phyloP scores from a whole-genome alignment of 2,113 vertebrate species.

The Drymodes brunneopygia region DNA sequence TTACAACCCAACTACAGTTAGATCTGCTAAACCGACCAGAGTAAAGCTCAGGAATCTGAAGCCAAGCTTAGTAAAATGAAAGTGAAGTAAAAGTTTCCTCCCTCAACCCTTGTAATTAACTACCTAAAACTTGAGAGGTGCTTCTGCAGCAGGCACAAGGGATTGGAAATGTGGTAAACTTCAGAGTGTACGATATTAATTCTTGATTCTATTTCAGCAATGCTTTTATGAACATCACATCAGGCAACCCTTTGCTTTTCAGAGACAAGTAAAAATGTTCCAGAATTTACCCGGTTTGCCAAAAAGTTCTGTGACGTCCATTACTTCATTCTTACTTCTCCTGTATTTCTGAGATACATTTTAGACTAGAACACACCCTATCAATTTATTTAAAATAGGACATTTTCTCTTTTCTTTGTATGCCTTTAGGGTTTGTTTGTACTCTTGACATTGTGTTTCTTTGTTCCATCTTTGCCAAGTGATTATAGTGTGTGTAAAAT shows the following conservation, averaged over 20 bases:
- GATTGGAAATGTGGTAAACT: not conserved
- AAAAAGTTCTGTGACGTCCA: not conserved
- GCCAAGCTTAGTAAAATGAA: not conserved
- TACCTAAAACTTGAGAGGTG: not conserved
- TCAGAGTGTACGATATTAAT: not conserved
- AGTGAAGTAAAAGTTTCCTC: not conserved
- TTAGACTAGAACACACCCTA: not conserved
- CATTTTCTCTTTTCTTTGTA: not conserved
- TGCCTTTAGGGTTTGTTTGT: not conserved
- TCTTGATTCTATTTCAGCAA: not conserved
- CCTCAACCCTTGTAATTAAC: not conserved
- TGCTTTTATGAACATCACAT: not conserved
- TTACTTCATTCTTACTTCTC: not conserved
- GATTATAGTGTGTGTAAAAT: not conserved
- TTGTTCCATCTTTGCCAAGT: not conserved
- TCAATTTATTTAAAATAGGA: not conserved
- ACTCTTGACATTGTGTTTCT: not conserved
- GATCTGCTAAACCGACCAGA: not conserved
- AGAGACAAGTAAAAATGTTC: not conserved
- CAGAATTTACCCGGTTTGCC: not conserved
- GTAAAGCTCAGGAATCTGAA: not conserved
- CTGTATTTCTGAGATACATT: not conserved
- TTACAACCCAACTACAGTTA: not conserved
- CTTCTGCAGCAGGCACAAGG: not conserved
- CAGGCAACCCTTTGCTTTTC: not conserved